Evolutionary conservation across 2,113 vertebrate species (phyloP).

Genomic region (Hepsetus odoe): DNA sequence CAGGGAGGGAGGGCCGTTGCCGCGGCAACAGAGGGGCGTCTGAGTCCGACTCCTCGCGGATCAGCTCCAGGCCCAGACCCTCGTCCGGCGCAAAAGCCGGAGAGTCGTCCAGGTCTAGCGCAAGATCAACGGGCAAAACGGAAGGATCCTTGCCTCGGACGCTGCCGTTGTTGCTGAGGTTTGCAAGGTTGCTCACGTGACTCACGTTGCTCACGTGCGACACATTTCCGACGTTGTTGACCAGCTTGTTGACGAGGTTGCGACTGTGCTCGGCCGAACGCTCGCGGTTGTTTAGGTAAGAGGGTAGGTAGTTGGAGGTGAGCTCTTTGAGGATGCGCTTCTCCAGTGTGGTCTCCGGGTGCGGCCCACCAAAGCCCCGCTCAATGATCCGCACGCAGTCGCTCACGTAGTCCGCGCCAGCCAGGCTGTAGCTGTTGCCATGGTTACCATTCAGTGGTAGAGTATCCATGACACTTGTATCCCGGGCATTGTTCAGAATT

Average conservation of each 20-base stretch:
- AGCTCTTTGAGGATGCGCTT: conserved; percentile 99
- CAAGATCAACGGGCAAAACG: conserved; percentile 34
- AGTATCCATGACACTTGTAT: conserved; percentile 99
- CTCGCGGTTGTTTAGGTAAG: conserved; percentile 96
- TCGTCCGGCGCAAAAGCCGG: conserved; percentile 70
- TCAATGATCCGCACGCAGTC: conserved; percentile 99
- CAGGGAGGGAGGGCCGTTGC: conserved; percentile 64
- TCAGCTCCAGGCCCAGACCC: conserved; percentile 88
- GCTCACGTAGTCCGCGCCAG: conserved; percentile 95
- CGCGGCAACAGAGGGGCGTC: conserved; percentile 85
- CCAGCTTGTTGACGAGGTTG: conserved; percentile 96
- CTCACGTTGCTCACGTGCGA: conserved; percentile 95
- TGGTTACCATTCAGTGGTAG: conserved; percentile 99
- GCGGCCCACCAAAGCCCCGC: conserved; percentile 84
- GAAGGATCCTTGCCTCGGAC: conserved; percentile 38
- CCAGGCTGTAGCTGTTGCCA: conserved; percentile 97
- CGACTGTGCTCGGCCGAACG: conserved; percentile 88
- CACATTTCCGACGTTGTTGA: conserved; percentile 87
- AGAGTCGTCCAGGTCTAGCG: conserved; percentile 65
- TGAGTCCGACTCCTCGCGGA: conserved; percentile 87
- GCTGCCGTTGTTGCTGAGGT: conserved; percentile 59
- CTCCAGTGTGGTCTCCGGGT: conserved; percentile 94
- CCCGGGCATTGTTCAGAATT: conserved; percentile 99
- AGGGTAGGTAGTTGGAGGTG: conserved; percentile 96
- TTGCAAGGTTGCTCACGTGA: conserved; percentile 88